Percentiles rank a stretch among this genome's conserved stretches.
Conservation (phyloP, 2,888 invertebrate species). For the Rutpela maculata region DNA sequence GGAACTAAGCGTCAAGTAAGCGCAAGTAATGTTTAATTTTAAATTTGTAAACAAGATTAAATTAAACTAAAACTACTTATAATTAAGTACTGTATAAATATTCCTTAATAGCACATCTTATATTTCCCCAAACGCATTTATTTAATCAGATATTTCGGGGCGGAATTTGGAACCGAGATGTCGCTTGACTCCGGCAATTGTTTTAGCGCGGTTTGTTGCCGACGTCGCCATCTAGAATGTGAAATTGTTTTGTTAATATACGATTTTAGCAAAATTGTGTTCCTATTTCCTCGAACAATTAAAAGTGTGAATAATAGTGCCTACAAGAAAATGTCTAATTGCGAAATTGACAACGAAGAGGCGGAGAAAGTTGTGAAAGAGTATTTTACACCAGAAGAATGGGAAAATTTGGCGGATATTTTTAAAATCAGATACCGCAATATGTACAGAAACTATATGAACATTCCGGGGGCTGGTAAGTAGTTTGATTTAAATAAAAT, state of each 20-base stretch:
- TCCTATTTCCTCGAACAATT: not conserved
- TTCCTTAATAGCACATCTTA: no score
- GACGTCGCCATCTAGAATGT: not conserved
- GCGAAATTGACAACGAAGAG: slow-evolving; percentile 19
- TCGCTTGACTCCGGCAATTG: not conserved
- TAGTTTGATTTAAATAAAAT: not conserved
- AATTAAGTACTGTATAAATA: no score
- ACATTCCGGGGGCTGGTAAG: slow-evolving; percentile 27
- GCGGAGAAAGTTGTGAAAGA: not conserved
- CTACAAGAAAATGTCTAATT: not conserved
- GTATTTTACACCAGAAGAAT: slow-evolving; percentile 25
- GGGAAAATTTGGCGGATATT: slow-evolving; percentile 31
- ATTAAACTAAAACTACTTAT: not conserved
- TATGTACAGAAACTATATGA: slow-evolving; percentile 32
- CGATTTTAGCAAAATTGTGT: not conserved
- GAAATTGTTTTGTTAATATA: not conserved
- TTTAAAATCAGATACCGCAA: slow-evolving; percentile 26
- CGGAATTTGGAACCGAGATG: not conserved
- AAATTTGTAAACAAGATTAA: not conserved
- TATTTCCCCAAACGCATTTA: no score
- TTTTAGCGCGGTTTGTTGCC: not conserved
- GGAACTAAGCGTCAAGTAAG: not conserved
- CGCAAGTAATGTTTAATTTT: not conserved
- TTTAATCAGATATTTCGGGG: no score
- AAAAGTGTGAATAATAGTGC: not conserved